A percentile compares a stretch with the other conserved stretches of the same genome.
phyloP scores from a whole-genome alignment of 2,888 invertebrate genomes.

The Macaria liturata region DNA sequence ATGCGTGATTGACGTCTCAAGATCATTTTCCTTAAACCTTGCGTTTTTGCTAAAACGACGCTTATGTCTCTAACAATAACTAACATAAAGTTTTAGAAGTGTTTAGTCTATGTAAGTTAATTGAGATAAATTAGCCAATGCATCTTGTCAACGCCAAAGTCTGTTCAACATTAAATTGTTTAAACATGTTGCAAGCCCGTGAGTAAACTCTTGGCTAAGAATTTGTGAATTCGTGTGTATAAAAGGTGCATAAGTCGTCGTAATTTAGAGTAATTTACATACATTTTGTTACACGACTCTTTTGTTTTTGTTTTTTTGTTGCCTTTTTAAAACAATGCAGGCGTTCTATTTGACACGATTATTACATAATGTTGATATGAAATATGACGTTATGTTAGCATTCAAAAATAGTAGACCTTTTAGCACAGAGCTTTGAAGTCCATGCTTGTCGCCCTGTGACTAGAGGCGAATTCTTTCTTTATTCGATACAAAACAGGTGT shows the following conservation, averaged over 20 bases:
- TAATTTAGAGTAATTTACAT: constrained; percentile 20
- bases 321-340: constrained; percentile 13
- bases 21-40: too few species aligned
- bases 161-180: constrained; percentile 10
- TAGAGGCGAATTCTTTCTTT: too few species aligned
- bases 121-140: constrained; percentile 51
- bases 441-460: too few species aligned
- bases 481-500: too few species aligned
- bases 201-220: constrained; percentile 37
- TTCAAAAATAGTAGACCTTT: too few species aligned
- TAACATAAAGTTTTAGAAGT: too few species aligned
- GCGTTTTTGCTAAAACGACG: neutral
- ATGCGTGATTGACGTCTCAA: too few species aligned
- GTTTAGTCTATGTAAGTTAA: constrained; percentile 23
- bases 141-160: constrained; percentile 43
- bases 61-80: too few species aligned
- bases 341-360: constrained; percentile 3
- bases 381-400: too few species aligned
- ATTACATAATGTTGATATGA: too few species aligned
- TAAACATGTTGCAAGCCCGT: constrained; percentile 35
- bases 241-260: constrained; percentile 22
- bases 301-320: constrained; percentile 18
- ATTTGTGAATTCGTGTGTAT: constrained; percentile 22
- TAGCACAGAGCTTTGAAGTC: too few species aligned
- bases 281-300: constrained; percentile 17